phyloP scores from a whole-genome alignment of 2,797 vertebrate genomes.

The Acridotheres tristis region DNA sequence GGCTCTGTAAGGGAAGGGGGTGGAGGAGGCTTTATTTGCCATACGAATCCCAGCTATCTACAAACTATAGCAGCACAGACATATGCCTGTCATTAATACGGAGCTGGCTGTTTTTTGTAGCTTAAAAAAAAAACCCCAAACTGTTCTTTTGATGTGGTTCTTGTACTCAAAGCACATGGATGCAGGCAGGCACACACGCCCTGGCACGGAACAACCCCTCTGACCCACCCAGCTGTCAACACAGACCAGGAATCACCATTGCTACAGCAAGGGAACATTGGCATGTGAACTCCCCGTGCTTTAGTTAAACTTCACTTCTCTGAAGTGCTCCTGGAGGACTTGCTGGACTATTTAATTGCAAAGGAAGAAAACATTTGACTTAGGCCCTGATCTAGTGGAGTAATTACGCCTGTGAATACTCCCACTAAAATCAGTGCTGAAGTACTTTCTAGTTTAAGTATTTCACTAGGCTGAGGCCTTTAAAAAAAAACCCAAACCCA shows the following conservation, averaged over 20 bases:
- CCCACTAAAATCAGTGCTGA: not conserved
- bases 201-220: not conserved
- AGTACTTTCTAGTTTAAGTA: not conserved
- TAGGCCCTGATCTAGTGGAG: not conserved
- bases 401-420: not conserved
- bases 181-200: not conserved
- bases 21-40: conserved; percentile 25
- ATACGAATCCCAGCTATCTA: not conserved
- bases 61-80: not conserved
- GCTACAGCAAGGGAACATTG: not conserved
- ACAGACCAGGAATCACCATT: not conserved
- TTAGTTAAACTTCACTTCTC: not conserved
- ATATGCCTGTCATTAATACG: not conserved
- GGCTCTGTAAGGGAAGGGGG: conserved; percentile 77
- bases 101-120: not conserved
- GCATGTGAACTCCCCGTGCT: not conserved
- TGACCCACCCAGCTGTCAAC: not conserved
- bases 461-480: not conserved
- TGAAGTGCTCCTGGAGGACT: not conserved
- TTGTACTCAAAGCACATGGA: not conserved
- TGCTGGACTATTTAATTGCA: not conserved
- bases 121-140: not conserved
- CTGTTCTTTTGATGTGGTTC: not conserved
- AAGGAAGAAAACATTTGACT: not conserved
- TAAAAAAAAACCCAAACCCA: not conserved